A percentile compares a stretch with the other conserved stretches of the same genome.
Conservation (phyloP, 2,797 vertebrate species). For the Centropyge bicolor region DNA sequence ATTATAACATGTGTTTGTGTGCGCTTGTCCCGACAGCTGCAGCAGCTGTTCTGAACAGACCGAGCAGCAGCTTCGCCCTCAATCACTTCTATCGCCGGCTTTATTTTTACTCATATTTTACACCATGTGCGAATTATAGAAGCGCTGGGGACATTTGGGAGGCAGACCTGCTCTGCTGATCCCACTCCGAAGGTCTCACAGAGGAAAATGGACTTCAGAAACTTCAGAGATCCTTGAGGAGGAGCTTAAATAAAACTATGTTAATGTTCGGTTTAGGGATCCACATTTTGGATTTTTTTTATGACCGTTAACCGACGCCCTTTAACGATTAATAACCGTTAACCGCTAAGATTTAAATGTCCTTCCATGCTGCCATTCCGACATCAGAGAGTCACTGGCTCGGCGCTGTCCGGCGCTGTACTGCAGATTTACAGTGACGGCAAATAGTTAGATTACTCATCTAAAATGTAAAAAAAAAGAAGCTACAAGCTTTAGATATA, state of each 20-base stretch:
- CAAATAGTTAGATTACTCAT: too few relatives aligned
- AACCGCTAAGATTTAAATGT: too few relatives aligned
- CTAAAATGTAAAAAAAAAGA: too few relatives aligned
- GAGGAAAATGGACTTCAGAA: not conserved
- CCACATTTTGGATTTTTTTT: conserved; percentile 12
- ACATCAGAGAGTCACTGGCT: too few relatives aligned
- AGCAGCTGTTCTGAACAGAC: conserved; percentile 21
- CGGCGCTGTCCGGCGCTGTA: too few relatives aligned
- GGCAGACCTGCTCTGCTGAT: not conserved
- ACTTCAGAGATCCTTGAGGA: not conserved
- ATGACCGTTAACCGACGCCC: too few relatives aligned
- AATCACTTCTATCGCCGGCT: conserved; percentile 12
- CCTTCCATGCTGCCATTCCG: too few relatives aligned
- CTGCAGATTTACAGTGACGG: too few relatives aligned
- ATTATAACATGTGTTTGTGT: not conserved
- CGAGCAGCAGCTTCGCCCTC: conserved; percentile 18
- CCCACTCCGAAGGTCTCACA: not conserved
- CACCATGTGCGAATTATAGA: conserved; percentile 25
- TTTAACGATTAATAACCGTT: too few relatives aligned
- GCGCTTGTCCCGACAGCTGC: conserved; percentile 14
- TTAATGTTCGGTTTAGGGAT: not conserved
- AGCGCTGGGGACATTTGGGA: not conserved
- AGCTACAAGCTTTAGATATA: too few relatives aligned
- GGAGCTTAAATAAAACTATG: not conserved
- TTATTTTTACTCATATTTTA: conserved; percentile 27